Evolutionary conservation across 2,888 invertebrate species (phyloP), one percentile per base, ranked within the genome.

Genomic region (Maniola hyperantus): DNA sequence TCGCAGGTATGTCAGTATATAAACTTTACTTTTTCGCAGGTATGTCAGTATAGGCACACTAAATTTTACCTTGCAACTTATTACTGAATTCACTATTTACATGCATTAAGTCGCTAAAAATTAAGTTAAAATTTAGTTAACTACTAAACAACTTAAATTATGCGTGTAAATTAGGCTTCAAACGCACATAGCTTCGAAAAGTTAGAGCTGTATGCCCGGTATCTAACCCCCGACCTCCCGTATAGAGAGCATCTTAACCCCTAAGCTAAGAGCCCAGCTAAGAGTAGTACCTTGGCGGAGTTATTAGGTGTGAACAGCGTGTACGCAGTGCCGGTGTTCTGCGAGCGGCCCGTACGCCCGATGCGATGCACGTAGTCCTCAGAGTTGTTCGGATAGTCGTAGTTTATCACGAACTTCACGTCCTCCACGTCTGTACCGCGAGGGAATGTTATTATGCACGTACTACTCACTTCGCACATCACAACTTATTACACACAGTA

Each of bases 321-420:
- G 90, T 99, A 99, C 0, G 99, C 98, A 1, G 98, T 99, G 77
- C 98, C 98, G 51, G 97, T 98, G 80, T 97, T 96, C 82, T 97
- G 96, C 39, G 97, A 97, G 66, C 99, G 95, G 58, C 98, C 99
- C 42, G 99, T 99, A 75, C 99, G 96, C 39, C 99, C 99, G 84
- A 99, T 99, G 72, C 99, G 96, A 80, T 98, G 98, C 72, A 99
- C 98, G 91, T 99, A 99, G 91, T 99, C 99, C 92, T 99, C 99
- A 4, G 98, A 98, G 88, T 97, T 97, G 84, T 97, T 97, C 66
- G 99, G 99, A 91, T 98, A 99, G 92, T 99, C 99, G 94, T 97
- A 98, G 94, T 99, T 99, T 93, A 99, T 98, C 81, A 99, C 99
- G 94, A 97, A 99, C 94, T 99, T 98, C 86, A 99, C 98, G 93